Evolutionary conservation across 2,113 vertebrate genomes (phyloP).

Genomic region (Thamnophis sirtalis): DNA sequence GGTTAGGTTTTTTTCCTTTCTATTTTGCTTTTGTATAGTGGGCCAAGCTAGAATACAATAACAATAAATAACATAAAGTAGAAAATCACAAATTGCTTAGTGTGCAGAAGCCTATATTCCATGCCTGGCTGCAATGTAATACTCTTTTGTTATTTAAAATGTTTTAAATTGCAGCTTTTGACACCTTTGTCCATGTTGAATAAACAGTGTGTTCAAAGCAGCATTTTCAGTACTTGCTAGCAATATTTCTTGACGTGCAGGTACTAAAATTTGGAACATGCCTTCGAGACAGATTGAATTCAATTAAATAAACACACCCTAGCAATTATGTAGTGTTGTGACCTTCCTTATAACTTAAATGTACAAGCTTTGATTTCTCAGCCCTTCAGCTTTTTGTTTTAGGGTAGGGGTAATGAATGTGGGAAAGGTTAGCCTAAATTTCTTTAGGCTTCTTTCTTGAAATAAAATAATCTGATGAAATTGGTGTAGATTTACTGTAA

Average conservation of each 20-base stretch:
- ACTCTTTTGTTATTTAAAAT: neutral
- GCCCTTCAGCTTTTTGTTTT: conserved; percentile 39
- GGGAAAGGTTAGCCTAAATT: conserved; percentile 36
- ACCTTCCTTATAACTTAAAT: conserved; percentile 60
- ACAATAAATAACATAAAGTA: neutral
- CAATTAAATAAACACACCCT: conserved; percentile 57
- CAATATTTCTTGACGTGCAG: conserved; percentile 52
- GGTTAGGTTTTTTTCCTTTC: neutral
- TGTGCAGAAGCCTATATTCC: neutral
- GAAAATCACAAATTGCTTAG: neutral
- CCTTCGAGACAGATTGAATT: conserved; percentile 61
- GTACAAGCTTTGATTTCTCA: conserved; percentile 56
- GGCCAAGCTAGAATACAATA: neutral
- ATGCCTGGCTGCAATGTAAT: neutral
- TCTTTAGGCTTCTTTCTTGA: neutral
- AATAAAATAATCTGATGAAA: neutral
- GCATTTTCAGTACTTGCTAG: conserved; percentile 55
- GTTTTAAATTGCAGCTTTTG: conserved; percentile 34
- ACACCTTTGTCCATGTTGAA: conserved; percentile 30
- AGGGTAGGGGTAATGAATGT: conserved; percentile 29
- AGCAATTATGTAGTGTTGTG: conserved; percentile 54
- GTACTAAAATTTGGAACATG: conserved; percentile 56
- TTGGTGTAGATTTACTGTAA: neutral
- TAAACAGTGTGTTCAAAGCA: conserved; percentile 58
- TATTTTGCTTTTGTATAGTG: neutral